Conservation (phyloP, 2,113 vertebrate genomes). For the Austrofundulus limnaeus region DNA sequence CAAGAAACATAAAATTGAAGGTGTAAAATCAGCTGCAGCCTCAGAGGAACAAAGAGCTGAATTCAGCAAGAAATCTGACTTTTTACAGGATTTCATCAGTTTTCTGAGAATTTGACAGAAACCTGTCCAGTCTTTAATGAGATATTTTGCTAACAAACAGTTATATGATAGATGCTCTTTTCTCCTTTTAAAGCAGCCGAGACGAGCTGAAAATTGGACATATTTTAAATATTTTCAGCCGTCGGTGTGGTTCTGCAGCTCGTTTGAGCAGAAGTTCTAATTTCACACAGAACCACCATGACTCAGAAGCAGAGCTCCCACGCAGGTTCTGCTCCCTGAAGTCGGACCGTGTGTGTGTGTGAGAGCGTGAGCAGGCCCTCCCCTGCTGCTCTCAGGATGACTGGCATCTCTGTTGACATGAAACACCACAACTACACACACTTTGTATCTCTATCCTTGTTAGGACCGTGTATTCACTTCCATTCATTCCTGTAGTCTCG, state of each 20-base stretch:
- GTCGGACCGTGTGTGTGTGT: constrained; percentile 6
- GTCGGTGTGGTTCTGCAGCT: neutral
- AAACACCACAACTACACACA: constrained; percentile 18
- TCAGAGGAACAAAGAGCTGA: no score
- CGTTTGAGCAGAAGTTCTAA: constrained; percentile 36
- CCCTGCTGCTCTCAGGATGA: constrained; percentile 47
- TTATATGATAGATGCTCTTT: neutral
- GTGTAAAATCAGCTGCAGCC: no score
- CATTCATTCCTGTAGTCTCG: no score
- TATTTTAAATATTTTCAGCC: neutral
- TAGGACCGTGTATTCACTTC: no score
- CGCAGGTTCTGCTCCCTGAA: constrained; percentile 39
- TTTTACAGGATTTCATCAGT: no score
- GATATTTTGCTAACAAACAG: no score
- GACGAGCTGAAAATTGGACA: no score
- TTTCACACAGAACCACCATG: constrained; percentile 29
- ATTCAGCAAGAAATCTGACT: no score
- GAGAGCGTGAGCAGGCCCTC: constrained; percentile 8
- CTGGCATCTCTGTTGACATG: constrained; percentile 31
- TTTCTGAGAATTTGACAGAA: no score
- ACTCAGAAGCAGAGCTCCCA: constrained; percentile 52
- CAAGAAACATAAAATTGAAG: no score
- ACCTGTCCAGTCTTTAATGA: no score
- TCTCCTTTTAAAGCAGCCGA: neutral
- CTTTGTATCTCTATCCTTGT: no score